These are phyloP conservation scores for Glyphotaelius pellucidus DNA, from an alignment of 2,888 invertebrate genomes.

Conservation along the genomic window DNA sequence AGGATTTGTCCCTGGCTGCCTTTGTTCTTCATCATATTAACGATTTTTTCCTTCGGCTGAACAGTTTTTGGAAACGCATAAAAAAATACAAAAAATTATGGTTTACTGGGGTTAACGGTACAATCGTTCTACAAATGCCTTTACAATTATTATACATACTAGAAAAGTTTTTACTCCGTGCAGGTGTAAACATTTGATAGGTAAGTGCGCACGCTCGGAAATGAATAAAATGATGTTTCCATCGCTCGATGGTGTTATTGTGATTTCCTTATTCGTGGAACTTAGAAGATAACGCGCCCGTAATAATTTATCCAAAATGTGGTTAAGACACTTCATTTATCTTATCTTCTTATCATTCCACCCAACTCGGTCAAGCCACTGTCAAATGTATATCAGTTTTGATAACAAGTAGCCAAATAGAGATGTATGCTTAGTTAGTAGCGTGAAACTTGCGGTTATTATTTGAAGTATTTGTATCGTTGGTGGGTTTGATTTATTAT, in stretches of 20 bases:
- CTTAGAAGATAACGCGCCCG: neutral
- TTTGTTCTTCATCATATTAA: neutral
- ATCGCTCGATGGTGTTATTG: neutral
- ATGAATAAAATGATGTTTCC: neutral
- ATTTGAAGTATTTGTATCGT: neutral
- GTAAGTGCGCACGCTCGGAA: neutral
- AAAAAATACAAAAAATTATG: neutral
- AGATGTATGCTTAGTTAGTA: neutral
- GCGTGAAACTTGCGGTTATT: neutral
- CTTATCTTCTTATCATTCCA: constrained; percentile 26
- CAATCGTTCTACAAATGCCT: neutral
- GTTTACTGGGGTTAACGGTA: neutral
- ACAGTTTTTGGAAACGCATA: neutral
- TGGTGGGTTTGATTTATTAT: neutral
- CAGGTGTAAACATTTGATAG: neutral
- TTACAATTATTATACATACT: neutral
- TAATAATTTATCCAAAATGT: neutral
- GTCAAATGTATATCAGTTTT: constrained; percentile 4
- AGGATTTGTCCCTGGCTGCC: neutral
- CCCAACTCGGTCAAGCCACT: neutral
- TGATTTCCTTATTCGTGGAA: neutral
- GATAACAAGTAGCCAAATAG: neutral
- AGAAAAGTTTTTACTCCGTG: neutral
- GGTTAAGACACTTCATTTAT: constrained; percentile 16
- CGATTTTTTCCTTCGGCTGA: neutral